Conservation (phyloP, 1,140 invertebrate species). For the Potamilus streckersoni region DNA sequence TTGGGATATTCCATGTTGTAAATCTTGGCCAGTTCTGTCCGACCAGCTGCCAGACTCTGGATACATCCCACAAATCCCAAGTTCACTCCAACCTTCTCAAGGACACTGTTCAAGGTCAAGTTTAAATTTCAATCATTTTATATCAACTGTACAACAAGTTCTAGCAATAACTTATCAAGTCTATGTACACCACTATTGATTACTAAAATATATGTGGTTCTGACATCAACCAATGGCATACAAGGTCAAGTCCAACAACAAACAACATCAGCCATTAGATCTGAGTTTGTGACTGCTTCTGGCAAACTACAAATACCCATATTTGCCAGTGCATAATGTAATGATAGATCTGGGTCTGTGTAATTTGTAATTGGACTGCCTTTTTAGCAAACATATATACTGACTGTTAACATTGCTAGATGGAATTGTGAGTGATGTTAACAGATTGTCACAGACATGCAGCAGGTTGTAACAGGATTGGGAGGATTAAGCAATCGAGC, state of each 20-base stretch:
- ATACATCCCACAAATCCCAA: slow-evolving; percentile 88
- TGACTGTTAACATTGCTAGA: too few relatives aligned
- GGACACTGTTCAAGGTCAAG: slow-evolving; percentile 74
- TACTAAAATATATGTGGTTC: neutral
- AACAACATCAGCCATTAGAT: neutral
- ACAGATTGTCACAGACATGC: too few relatives aligned
- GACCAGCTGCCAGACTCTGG: slow-evolving; percentile 46
- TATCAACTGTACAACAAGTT: too few relatives aligned
- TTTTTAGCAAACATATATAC: too few relatives aligned
- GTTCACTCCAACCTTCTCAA: slow-evolving; percentile 85
- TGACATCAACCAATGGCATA: neutral
- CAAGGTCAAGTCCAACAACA: neutral
- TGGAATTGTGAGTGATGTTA: too few relatives aligned
- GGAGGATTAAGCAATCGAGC: too few relatives aligned
- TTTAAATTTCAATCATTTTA: neutral
- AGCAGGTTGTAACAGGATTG: too few relatives aligned
- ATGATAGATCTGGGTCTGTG: too few relatives aligned
- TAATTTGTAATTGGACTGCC: too few relatives aligned
- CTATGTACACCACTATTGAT: neutral
- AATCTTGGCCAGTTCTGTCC: slow-evolving; percentile 30
- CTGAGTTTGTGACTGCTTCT: neutral
- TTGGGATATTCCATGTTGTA: slow-evolving; percentile 48
- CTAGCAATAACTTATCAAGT: neutral
- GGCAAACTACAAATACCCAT: too few relatives aligned
- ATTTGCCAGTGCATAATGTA: too few relatives aligned